phyloP scores from a whole-genome alignment of 1,140 invertebrate genomes.

The Bradysia coprophila region DNA sequence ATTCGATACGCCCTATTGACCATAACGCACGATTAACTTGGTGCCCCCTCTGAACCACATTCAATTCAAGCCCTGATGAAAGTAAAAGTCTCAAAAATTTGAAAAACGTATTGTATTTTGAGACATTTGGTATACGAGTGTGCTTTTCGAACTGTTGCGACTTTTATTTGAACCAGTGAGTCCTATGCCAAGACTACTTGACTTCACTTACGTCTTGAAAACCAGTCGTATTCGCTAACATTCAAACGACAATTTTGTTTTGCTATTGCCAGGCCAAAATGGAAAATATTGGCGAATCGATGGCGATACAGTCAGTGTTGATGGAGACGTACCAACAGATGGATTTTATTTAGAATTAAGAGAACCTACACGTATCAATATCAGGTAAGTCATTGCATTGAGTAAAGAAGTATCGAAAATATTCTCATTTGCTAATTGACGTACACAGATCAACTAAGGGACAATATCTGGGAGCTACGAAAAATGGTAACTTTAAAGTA shows the following conservation, averaged over 20 bases:
- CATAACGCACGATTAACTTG: too few species aligned
- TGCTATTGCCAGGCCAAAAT: conserved; percentile 51
- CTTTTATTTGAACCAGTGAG: too few species aligned
- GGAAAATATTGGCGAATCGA: conserved; percentile 86
- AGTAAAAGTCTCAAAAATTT: too few species aligned
- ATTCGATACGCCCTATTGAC: too few species aligned
- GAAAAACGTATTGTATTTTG: too few species aligned
- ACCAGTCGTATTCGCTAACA: background rate
- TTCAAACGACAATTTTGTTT: background rate
- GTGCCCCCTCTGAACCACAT: too few species aligned
- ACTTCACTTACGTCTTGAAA: too few species aligned
- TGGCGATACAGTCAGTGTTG: conserved; percentile 69
- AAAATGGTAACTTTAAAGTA: conserved; percentile 83
- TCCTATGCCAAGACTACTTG: too few species aligned
- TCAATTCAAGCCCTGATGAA: too few species aligned
- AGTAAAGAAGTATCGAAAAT: background rate
- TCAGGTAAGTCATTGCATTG: conserved; percentile 30
- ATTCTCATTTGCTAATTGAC: background rate
- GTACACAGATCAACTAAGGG: conserved; percentile 28
- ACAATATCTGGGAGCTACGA: conserved; percentile 75
- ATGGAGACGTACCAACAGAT: conserved; percentile 61
- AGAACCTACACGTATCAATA: conserved; percentile 78
- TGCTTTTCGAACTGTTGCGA: too few species aligned
- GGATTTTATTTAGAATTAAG: conserved; percentile 83
- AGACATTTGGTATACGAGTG: too few species aligned